Base-by-base conservation (phyloP, 1,140 invertebrate genomes). In the Carcinoscorpius rotundicauda region DNA sequence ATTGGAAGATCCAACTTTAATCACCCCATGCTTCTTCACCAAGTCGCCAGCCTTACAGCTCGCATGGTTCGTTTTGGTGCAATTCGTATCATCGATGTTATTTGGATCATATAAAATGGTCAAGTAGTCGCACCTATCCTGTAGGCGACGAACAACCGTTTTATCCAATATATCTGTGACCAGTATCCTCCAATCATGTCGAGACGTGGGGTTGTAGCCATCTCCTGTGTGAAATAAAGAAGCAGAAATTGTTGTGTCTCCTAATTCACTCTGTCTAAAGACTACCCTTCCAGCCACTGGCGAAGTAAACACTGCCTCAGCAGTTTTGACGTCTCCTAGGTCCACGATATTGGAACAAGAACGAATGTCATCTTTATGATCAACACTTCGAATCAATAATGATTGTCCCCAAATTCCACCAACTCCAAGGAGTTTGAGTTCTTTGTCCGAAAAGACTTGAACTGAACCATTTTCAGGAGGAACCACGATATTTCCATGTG, bases 121-220 rank as follows among this genome's bases (percentile, higher is more conserved):
- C 87, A 87, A 75, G 93, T 88, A 66, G 66, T 71, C 62, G 65
- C 71, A 58, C 62, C 64, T 53, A 11, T 60, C 51, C 11, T 61
- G 58, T 59, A 60, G 62, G 11, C 57, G 52, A 5, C 57, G 56
- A 11, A 8, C 62, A 29, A 49, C 84, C 66, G 86, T 84, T 4
- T 84, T 81, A 70, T 92, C 88, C 10, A 93, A 84, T 64, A 93
- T 89, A 74, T 96, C 93, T 0, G 91, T 94, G 4, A 89, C 87
- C 69, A 87, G 91, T 57, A 95, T 84, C 73, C 92, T 89, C 92
- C 93, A 96, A 49, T 85, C 82, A 75, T 95, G 90, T 60, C 63
- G 67, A 6, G 81, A 82, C 51, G 73, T 68, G 5, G 78, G 73
- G 11, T 75, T 72, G 63, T 77, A 75, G 67, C 76, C 74, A 49